phyloP scores from a whole-genome alignment of 1,140 invertebrate genomes.

The Sycophaga agraensis region DNA sequence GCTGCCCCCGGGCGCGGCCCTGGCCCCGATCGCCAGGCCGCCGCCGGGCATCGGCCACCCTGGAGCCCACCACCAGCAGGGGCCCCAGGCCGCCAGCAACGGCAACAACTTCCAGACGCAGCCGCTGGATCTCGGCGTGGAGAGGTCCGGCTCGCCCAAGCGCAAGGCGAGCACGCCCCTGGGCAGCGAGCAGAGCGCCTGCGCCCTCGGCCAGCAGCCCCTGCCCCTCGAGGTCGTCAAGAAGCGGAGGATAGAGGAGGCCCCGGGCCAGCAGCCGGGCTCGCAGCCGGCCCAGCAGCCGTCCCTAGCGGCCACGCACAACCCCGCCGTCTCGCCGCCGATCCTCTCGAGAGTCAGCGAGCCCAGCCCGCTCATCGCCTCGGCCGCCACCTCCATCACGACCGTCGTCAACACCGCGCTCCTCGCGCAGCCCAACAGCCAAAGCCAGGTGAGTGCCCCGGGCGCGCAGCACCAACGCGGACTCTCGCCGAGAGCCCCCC shows the following conservation, averaged over 20 bases:
- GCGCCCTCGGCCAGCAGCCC: slow-evolving; percentile 48
- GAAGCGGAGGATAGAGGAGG: slow-evolving; percentile 51
- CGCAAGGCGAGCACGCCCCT: slow-evolving; percentile 58
- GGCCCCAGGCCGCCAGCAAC: slow-evolving; percentile 36
- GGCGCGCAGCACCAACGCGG: no score
- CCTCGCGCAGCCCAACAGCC: slow-evolving; percentile 40
- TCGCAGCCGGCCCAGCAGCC: slow-evolving; percentile 38
- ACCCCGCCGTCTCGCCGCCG: slow-evolving; percentile 47
- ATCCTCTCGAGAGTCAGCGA: slow-evolving; percentile 66
- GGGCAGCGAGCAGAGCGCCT: neutral
- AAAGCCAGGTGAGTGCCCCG: slow-evolving; percentile 32
- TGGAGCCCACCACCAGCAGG: slow-evolving; percentile 52
- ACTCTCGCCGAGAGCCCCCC: no score
- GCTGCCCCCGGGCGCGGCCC: slow-evolving; percentile 50
- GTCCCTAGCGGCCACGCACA: neutral
- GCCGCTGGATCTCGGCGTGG: slow-evolving; percentile 72
- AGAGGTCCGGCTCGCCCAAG: slow-evolving; percentile 60
- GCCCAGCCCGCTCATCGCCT: slow-evolving; percentile 70
- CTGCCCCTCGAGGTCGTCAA: slow-evolving; percentile 60
- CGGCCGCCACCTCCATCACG: slow-evolving; percentile 72
- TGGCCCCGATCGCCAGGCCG: slow-evolving; percentile 51
- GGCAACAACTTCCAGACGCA: slow-evolving; percentile 64
- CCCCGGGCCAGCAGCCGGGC: slow-evolving; percentile 32
- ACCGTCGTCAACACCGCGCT: slow-evolving; percentile 66
- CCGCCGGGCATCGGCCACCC: slow-evolving; percentile 44